Evolutionary conservation across 2,888 invertebrate species (phyloP), one percentile per base, ranked within the genome.

Genomic region (Pseudoips prasinana): DNA sequence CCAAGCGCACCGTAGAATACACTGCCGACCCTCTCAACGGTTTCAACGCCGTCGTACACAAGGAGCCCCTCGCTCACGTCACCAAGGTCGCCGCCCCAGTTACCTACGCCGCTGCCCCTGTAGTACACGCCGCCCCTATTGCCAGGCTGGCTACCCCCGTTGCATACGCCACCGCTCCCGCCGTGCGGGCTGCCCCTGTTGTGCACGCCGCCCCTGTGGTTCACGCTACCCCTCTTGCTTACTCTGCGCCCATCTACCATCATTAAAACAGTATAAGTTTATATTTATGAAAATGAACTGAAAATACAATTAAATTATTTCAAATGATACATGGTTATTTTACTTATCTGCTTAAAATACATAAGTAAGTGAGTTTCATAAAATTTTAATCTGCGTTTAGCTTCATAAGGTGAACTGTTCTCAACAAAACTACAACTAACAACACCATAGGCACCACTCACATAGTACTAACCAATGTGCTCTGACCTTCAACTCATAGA

Each of bases 241-340:
- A 61, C 38, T 49, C 92, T 90, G 92, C 93, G 91, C 91, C 92
- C 92, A 59, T 90, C 89, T 59, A 52, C 93, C 85, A 51, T 82
- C 79, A 30, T 90, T 84, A 10, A 91, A 31, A 14, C 14, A n/a
- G n/a, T n/a, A n/a, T n/a, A n/a, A n/a, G n/a, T n/a, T 0, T n/a
- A 81, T 49, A 93, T 93, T 7, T 19, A n/a, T 22, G 20, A 22
- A 29, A 11, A 22, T 22, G 29, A 11, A 19, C 22, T 29, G 20
- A 3, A 14, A 14, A 14, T 14, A 14, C 5, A 14, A 3, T 14
- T 14, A 14, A 14, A 3, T 14, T 14, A 14, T 14, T 14, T 14
- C 3, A 14, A 14, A 14, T n/a, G n/a, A 14, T 14, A 3, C 5
- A 14, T 3, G 2, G 5, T 14, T 14, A 3, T 14, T n/a, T n/a